These are phyloP conservation scores for Eurystomus gularis DNA, from an alignment of 2,113 vertebrate species.

Conservation along the genomic window DNA sequence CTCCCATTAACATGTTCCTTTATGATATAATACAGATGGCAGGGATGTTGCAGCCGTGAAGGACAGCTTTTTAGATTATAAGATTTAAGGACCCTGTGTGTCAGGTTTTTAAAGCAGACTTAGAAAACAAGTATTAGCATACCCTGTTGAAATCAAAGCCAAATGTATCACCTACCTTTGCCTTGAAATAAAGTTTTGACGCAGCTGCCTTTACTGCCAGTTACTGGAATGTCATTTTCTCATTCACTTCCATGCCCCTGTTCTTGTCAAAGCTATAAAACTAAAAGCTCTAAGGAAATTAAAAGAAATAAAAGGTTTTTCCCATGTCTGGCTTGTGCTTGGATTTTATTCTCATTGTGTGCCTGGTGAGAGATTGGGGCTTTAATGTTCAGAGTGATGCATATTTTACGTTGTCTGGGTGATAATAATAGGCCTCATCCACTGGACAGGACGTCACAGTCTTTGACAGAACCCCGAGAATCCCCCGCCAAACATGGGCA, in stretches of 20 bases:
- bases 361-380: background rate
- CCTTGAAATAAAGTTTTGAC: background rate
- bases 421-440: background rate
- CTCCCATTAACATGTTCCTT: background rate
- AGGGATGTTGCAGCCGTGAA: background rate
- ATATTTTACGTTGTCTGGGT: background rate
- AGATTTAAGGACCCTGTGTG: background rate
- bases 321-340: background rate
- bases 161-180: background rate
- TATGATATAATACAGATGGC: background rate
- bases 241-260: background rate
- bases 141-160: background rate
- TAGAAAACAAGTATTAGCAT: background rate
- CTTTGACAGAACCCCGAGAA: background rate
- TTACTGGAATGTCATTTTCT: background rate
- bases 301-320: background rate
- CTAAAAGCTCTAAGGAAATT: background rate
- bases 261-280: background rate
- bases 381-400: background rate
- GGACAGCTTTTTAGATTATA: background rate
- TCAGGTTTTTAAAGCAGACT: background rate
- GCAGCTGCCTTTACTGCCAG: background rate
- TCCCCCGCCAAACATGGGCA: background rate
- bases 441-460: too few relatives aligned
- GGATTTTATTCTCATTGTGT: background rate